Conservation (phyloP, 2,797 vertebrate genomes). For the Crax fasciolata region DNA sequence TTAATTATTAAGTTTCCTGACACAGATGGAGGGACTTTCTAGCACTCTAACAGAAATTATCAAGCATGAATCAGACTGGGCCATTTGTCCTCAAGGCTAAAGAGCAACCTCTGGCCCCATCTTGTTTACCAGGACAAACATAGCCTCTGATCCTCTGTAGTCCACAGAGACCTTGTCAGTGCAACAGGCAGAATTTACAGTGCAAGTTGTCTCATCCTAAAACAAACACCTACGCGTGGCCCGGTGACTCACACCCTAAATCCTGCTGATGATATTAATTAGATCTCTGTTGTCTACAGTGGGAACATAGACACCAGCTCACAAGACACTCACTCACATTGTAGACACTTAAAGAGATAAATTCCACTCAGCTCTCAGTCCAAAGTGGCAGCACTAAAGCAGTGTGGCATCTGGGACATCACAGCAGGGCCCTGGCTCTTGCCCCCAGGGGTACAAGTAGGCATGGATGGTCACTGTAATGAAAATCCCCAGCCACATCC, state of each 20-base stretch:
- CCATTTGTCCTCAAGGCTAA: not conserved
- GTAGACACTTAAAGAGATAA: not conserved
- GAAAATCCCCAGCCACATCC: accelerated
- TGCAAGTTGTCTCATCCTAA: not conserved
- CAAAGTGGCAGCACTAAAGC: not conserved
- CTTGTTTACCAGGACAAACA: not conserved
- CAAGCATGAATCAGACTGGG: not conserved
- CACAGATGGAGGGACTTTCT: not conserved
- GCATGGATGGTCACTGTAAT: not conserved
- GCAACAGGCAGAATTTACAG: not conserved
- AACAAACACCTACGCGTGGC: not conserved
- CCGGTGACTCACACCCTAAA: not conserved
- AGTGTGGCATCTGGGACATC: accelerated
- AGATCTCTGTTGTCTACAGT: accelerated
- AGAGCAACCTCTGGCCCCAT: not conserved
- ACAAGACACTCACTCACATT: not conserved
- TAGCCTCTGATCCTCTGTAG: not conserved
- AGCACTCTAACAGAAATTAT: not conserved
- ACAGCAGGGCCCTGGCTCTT: not conserved
- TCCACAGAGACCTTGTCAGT: not conserved
- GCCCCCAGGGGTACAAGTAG: not conserved
- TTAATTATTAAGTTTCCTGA: not conserved
- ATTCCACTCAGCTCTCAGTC: not conserved
- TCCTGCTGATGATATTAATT: not conserved
- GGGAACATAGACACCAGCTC: not conserved